Evolutionary conservation across 2,113 vertebrate species (phyloP).

Genomic region (Nematolebias whitei): DNA sequence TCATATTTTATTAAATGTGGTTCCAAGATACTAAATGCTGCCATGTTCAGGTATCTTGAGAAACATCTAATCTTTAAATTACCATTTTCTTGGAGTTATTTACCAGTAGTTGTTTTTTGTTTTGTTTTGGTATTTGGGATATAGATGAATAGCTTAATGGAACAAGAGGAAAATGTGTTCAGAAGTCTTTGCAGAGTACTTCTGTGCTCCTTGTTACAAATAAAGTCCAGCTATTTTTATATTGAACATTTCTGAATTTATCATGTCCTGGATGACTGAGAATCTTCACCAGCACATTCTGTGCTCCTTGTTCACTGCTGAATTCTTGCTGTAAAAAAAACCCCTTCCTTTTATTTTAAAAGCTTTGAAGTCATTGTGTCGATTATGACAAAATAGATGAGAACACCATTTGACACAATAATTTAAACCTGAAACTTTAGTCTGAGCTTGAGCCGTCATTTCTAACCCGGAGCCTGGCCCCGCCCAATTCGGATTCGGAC

Average conservation of each 20-base stretch:
- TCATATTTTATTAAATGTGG: neutral
- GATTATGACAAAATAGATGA: too few species aligned
- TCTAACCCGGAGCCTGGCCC: too few species aligned
- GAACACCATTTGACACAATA: too few species aligned
- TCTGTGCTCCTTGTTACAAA: conserved; percentile 26
- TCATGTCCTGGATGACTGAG: too few species aligned
- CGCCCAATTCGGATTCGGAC: too few species aligned
- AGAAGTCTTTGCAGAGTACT: conserved; percentile 68
- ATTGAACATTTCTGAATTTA: too few species aligned
- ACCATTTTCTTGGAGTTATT: conserved; percentile 1
- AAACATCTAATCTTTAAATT: conserved; percentile 9
- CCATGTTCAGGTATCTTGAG: conserved; percentile 28
- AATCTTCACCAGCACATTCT: too few species aligned
- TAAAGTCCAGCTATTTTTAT: too few species aligned
- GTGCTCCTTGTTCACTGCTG: conserved; percentile 53
- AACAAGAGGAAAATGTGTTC: conserved; percentile 52
- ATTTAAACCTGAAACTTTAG: too few species aligned
- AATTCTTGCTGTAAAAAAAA: conserved; percentile 35
- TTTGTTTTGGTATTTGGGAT: conserved; percentile 18
- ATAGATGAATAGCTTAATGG: conserved; percentile 15
- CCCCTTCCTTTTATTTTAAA: conserved; percentile 39
- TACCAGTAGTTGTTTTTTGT: too few species aligned
- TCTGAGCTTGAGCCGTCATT: too few species aligned
- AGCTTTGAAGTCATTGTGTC: conserved; percentile 15
- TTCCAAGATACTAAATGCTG: conserved; percentile 21